A percentile compares a stretch with the other conserved stretches of the same genome.
Conservation (phyloP, 2,797 vertebrate species). For the Falco rusticolus region DNA sequence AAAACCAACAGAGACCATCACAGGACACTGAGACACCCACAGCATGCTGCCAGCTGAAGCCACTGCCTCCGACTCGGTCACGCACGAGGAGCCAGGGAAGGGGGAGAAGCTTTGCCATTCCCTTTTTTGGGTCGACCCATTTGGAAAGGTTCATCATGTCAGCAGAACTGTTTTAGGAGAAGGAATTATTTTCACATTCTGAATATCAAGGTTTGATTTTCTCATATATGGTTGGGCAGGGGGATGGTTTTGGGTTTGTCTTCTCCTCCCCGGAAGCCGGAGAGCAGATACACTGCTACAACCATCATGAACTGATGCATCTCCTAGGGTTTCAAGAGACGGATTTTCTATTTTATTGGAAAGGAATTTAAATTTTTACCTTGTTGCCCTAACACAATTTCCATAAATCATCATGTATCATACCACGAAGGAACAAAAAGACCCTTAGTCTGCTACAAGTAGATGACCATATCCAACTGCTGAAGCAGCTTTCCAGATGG, state of each 20-base stretch:
- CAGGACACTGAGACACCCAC: neutral
- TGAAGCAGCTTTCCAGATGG: slow-evolving; percentile 23
- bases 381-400: neutral
- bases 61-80: neutral
- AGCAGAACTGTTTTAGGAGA: slow-evolving; percentile 11
- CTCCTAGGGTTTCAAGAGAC: neutral
- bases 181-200: neutral
- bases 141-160: slow-evolving; percentile 23
- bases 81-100: neutral
- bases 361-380: neutral
- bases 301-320: neutral
- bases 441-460: neutral
- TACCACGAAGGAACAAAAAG: neutral
- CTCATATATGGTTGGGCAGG: neutral
- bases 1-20: neutral
- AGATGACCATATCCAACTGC: neutral
- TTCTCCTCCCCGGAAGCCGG: neutral
- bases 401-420: neutral
- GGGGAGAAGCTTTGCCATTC: neutral
- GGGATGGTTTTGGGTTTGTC: neutral
- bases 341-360: neutral
- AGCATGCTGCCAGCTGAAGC: neutral
- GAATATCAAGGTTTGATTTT: neutral
- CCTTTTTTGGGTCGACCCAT: slow-evolving; percentile 15
- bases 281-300: neutral